Base-by-base conservation (phyloP, 2,888 invertebrate genomes). In the Sphecodes monilicornis region DNA sequence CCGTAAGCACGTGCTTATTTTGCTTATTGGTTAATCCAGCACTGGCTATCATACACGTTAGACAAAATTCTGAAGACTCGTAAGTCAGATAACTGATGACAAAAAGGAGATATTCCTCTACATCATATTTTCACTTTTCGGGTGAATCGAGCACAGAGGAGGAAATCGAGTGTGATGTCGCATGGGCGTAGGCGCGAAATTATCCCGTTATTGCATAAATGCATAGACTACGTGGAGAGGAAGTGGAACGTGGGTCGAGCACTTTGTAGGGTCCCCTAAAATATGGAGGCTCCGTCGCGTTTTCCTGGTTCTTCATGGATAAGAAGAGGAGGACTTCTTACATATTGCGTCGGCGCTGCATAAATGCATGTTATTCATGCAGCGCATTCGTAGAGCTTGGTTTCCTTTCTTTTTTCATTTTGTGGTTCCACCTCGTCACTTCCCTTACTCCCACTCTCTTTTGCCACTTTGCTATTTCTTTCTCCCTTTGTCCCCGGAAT, bases 311-410 rank as follows among this genome's bases (percentile, higher is more conserved):
- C 90, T 91, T 80, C 89, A 83, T 86, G 90, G 86, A 88, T 91
- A 90, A 92, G 90, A 85, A 90, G 88, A 86, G 88, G 89, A 88
- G 90, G 91, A 89, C 91, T 92, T 89, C 92, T 92, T 92, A 91
- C 92, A 93, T 91, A 93, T 93, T 91, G 91, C 91, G 91, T 89
- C 88, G 91, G 88, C 90, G 92, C 92, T 93, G 92, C 93, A 93
- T 93, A 93, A 93, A 93, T 93, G 92, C 91, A 93, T 93, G 91
- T 91, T 92, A 92, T 92, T 92, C 91, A 90, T 92, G 90, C 92
- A 90, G 89, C 90, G 87, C 91, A 90, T 91, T 88, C 90, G 88
- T 87, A 86, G 86, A 80, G 80, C 75, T 76, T 82, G 78, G 80
- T 86, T 84, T 76, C 74, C 83, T 86, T 81, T 75, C 80, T 82